Conservation (phyloP, 2,888 invertebrate species). For the Epistrophella euchroma region DNA sequence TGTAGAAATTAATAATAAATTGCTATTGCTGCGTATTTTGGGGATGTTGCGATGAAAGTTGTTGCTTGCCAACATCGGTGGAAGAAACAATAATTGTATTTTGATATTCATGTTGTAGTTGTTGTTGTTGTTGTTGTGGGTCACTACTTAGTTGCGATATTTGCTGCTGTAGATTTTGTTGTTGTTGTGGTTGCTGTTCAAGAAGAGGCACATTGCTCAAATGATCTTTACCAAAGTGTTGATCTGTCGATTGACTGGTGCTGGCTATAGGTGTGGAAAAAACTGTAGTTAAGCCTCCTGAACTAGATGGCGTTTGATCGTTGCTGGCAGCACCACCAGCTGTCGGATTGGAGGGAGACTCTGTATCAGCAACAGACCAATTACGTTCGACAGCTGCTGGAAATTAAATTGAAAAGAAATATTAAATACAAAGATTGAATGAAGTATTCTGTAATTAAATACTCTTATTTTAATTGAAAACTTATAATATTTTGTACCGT, state of each 20-base stretch:
- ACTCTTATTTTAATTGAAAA: background rate
- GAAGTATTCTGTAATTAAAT: background rate
- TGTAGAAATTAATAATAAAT: conserved; percentile 69
- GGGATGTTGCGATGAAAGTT: conserved; percentile 50
- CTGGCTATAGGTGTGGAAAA: conserved; percentile 49
- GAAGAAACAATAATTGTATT: conserved; percentile 55
- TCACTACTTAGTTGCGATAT: conserved; percentile 51
- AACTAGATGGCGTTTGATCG: conserved; percentile 59
- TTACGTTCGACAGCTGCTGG: conserved; percentile 69
- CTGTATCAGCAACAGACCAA: conserved; percentile 74
- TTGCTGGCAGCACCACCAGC: conserved; percentile 45
- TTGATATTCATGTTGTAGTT: conserved; percentile 32
- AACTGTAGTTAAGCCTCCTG: conserved; percentile 49
- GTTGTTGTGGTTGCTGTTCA: conserved; percentile 56
- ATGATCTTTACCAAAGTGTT: conserved; percentile 52
- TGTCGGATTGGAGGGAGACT: conserved; percentile 69
- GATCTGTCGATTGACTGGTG: conserved; percentile 61
- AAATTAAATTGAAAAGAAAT: conserved; percentile 29
- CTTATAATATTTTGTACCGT: conserved; percentile 17
- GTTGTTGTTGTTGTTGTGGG: conserved; percentile 50
- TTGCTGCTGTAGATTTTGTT: conserved; percentile 54
- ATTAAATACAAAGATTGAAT: background rate
- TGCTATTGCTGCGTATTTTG: conserved; percentile 69
- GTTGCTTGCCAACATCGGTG: conserved; percentile 53
- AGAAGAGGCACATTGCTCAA: conserved; percentile 45